A percentile compares a stretch with the other conserved stretches of the same genome.
Conservation (phyloP, 2,888 invertebrate genomes). For the Eurytoma adleriae region DNA sequence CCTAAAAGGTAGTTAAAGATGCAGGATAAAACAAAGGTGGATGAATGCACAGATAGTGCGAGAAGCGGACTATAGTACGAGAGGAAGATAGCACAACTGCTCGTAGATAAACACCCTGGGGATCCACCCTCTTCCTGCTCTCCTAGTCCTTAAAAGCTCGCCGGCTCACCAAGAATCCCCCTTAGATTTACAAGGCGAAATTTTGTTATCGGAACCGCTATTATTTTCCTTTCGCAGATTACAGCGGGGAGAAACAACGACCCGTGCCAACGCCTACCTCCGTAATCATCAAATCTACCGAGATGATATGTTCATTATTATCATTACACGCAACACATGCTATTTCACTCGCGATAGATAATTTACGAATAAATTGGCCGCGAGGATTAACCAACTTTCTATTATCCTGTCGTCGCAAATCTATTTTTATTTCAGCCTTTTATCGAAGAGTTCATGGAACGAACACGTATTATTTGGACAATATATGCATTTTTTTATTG, state of each 20-base stretch:
- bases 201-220: constrained; percentile 65
- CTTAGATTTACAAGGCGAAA: constrained; percentile 65
- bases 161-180: constrained; percentile 57
- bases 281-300: constrained; percentile 34
- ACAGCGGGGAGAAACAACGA: not conserved
- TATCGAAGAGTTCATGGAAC: too few species aligned
- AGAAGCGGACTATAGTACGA: constrained; percentile 25
- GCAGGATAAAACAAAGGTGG: constrained; percentile 32
- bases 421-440: too few species aligned
- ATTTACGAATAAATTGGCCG: too few species aligned
- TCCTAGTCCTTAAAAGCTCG: constrained; percentile 33
- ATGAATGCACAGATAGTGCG: constrained; percentile 17
- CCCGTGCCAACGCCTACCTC: not conserved
- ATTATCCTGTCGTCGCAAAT: too few species aligned
- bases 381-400: too few species aligned
- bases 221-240: constrained; percentile 49
- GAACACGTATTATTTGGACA: too few species aligned
- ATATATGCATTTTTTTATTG: too few species aligned
- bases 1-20: constrained; percentile 18
- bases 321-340: not conserved
- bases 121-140: constrained; percentile 36
- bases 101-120: constrained; percentile 67
- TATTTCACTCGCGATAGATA: not conserved
- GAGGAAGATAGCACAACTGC: constrained; percentile 49
- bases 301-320: constrained; percentile 29